These are phyloP conservation scores for Canis aureus DNA, from an alignment of 2,113 vertebrate species.

Conservation along the genomic window DNA sequence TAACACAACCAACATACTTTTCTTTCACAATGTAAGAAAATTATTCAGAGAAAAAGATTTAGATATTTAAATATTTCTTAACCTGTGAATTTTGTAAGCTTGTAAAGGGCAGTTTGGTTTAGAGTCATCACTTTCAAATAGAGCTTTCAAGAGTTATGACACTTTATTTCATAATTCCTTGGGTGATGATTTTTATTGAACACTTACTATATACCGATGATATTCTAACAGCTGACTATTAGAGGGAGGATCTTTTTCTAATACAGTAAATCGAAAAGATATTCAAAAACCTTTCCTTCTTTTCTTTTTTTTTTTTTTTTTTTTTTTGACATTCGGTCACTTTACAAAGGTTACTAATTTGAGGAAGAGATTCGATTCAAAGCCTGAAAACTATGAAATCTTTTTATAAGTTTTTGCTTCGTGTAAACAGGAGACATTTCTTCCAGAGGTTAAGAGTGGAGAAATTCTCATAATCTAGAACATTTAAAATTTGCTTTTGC, in stretches of 20 bases:
- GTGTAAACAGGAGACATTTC: background rate
- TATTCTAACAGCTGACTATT: background rate
- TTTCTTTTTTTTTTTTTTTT: background rate
- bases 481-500: slow-evolving; percentile 55
- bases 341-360: background rate
- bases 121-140: background rate
- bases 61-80: slow-evolving; percentile 18
- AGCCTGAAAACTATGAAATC: background rate
- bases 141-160: background rate
- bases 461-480: background rate
- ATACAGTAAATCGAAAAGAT: background rate
- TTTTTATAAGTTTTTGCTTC: background rate
- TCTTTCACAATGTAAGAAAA: background rate
- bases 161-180: background rate
- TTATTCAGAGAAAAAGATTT: background rate
- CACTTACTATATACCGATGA: background rate
- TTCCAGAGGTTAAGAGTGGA: background rate
- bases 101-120: background rate
- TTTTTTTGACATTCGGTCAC: background rate
- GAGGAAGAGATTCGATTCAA: background rate
- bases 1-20: background rate
- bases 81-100: slow-evolving; percentile 11
- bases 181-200: background rate
- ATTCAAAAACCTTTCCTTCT: background rate
- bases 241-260: background rate